Conservation (phyloP, 2,888 invertebrate species). For the Anoncus sp. region DNA sequence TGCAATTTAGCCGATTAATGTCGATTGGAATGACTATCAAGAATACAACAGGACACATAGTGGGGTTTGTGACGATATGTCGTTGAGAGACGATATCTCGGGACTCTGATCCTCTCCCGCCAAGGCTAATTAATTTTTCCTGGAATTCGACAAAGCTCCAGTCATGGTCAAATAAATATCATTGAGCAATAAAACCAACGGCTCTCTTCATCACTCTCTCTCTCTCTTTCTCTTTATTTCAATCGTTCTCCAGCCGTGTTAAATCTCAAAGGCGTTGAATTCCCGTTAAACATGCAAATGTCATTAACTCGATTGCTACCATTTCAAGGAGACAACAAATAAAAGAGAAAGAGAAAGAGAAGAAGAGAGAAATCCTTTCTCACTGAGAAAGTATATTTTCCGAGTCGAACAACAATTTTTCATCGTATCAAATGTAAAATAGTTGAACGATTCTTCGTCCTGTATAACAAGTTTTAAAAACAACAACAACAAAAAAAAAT, state of each 20-base stretch:
- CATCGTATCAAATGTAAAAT: constrained; percentile 28
- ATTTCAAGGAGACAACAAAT: neutral
- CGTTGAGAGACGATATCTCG: constrained; percentile 19
- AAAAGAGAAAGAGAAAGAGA: constrained; percentile 13
- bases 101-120: constrained; percentile 41
- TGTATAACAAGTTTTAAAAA: constrained; percentile 6
- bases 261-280: constrained; percentile 3
- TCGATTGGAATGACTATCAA: constrained; percentile 28
- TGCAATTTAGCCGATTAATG: constrained; percentile 32
- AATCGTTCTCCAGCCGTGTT: constrained; percentile 1
- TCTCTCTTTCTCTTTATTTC: neutral
- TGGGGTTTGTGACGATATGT: neutral
- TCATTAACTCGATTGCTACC: constrained; percentile 22
- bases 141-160: constrained; percentile 54
- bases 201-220: constrained; percentile 35
- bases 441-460: constrained; percentile 12
- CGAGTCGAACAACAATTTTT: constrained; percentile 7
- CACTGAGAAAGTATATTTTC: constrained; percentile 14
- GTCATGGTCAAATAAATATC: constrained; percentile 72
- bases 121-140: constrained; percentile 50
- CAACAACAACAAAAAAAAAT: constrained; percentile 13
- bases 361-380: neutral
- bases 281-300: constrained; percentile 10
- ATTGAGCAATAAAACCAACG: constrained; percentile 73
- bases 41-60: neutral